A percentile compares a stretch with the other conserved stretches of the same genome.
Evolutionary conservation across 2,113 vertebrate genomes (phyloP).

Genomic region (Syngnathus floridae): DNA sequence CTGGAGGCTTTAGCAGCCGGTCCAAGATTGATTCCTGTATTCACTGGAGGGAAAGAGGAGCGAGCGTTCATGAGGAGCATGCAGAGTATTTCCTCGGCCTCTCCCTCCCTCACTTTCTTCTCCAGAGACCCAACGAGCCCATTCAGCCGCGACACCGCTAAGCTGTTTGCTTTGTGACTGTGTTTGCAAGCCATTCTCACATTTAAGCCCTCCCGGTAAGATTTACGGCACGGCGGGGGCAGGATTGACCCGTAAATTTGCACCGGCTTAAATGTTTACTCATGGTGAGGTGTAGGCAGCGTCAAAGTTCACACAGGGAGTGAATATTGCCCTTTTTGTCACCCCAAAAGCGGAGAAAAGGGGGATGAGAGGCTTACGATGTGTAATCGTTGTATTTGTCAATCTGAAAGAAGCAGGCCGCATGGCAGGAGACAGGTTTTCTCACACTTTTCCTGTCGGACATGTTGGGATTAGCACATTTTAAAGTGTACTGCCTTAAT

Average conservation of each 20-base stretch:
- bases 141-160: conserved; percentile 50
- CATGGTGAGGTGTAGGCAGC: conserved; percentile 47
- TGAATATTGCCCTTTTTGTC: conserved; percentile 57
- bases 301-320: conserved; percentile 49
- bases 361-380: conserved; percentile 42
- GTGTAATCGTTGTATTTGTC: conserved; percentile 60
- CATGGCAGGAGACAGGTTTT: conserved; percentile 33
- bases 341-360: conserved; percentile 32
- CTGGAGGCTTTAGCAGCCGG: conserved; percentile 71
- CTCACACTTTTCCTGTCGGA: conserved; percentile 42
- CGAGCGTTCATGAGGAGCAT: conserved; percentile 93
- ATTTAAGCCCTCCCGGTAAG: conserved; percentile 52
- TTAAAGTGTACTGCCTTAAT: conserved; percentile 31
- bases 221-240: conserved; percentile 56
- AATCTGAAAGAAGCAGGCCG: conserved; percentile 53
- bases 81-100: conserved; percentile 75
- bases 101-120: conserved; percentile 42
- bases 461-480: conserved; percentile 38
- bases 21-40: conserved; percentile 86
- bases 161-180: conserved; percentile 62
- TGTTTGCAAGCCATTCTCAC: conserved; percentile 59
- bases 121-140: conserved; percentile 37
- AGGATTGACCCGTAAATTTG: conserved; percentile 64
- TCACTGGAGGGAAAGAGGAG: conserved; percentile 84
- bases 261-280: conserved; percentile 59